These are phyloP conservation scores for Hylaeus anthracinus DNA, from an alignment of 1,140 invertebrate species.

Conservation along the genomic window DNA sequence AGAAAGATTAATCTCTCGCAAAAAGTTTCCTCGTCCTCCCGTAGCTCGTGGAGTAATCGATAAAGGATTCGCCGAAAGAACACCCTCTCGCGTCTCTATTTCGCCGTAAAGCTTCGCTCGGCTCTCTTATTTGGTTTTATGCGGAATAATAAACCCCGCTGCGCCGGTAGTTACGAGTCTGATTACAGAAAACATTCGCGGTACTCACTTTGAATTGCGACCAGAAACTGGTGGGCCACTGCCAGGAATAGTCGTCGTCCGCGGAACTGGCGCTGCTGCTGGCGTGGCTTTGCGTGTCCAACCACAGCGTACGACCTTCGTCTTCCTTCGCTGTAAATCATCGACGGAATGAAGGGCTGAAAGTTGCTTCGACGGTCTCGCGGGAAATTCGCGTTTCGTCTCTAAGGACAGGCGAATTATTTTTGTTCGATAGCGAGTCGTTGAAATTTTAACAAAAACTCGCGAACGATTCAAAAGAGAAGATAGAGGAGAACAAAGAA, in stretches of 20 bases:
- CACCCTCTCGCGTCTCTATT: too few relatives aligned
- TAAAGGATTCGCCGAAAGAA: too few relatives aligned
- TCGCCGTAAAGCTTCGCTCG: too few relatives aligned
- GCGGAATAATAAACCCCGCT: not conserved
- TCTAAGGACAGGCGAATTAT: too few relatives aligned
- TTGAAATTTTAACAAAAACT: too few relatives aligned
- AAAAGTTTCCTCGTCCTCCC: not conserved
- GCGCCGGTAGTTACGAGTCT: not conserved
- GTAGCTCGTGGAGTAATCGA: too few relatives aligned
- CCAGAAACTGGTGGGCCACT: slow-evolving; percentile 91
- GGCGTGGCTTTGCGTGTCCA: slow-evolving; percentile 88
- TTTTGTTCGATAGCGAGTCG: too few relatives aligned
- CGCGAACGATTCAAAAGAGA: too few relatives aligned
- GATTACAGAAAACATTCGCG: slow-evolving; percentile 31
- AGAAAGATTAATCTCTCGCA: not conserved
- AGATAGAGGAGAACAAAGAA: too few relatives aligned
- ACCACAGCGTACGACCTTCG: slow-evolving; percentile 87
- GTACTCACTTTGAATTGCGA: slow-evolving; percentile 88
- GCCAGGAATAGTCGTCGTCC: slow-evolving; percentile 83
- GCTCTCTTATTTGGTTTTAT: not conserved
- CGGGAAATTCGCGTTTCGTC: too few relatives aligned
- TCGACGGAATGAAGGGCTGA: slow-evolving; percentile 1
- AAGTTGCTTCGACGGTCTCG: not conserved
- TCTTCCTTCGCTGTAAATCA: slow-evolving; percentile 82
- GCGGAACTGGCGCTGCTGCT: slow-evolving; percentile 83